Evolutionary conservation across 2,797 vertebrate genomes (phyloP), one percentile per base, ranked within the genome.

Genomic region (Protonibea diacanthus): DNA sequence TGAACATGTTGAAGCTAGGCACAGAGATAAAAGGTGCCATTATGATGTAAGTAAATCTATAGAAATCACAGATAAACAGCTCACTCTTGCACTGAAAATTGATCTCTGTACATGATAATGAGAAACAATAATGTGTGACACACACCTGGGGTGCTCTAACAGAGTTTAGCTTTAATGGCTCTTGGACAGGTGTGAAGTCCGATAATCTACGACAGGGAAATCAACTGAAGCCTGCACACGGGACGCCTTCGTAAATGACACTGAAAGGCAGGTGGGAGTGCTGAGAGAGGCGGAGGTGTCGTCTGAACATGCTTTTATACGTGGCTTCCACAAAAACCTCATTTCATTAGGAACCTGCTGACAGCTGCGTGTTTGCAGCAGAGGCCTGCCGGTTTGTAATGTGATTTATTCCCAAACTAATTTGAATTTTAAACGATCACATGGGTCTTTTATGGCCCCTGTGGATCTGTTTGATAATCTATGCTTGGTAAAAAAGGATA

Each of bases 321-420:
- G 10, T 49, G 21, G 5, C 13, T 25, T 53, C 4, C 48, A 53
- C 44, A 62, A 67, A 12, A 42, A 51, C n/a, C 48, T 18, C 20
- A n/a, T 27, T 33, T 33, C 1, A 21, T 12, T 0, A 0, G 21
- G 47, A 71, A 74, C 66, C 20, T 1, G 2, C 18, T 4, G 64
- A 71, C 64, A 64, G 51, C 20, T 27, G 3, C 1, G 21, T 76
- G 67, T 83, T 52, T 52, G 52, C 29, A 57, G 44, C 51, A 40
- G 57, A 68, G 23, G 25, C 6, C 6, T 9, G 53, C n/a, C 25
- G 18, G 18, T 49, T 49, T 3, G 17, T 20, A 7, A 15, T 45
- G 44, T 45, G 3, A 29, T 29, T 42, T 42, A 12, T 42, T 42
- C 40, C 12, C 40, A 42, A 42, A 12, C 11, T 42, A 4, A 42